Evolutionary conservation across 2,888 invertebrate genomes (phyloP).

Genomic region (Morpho helenor): DNA sequence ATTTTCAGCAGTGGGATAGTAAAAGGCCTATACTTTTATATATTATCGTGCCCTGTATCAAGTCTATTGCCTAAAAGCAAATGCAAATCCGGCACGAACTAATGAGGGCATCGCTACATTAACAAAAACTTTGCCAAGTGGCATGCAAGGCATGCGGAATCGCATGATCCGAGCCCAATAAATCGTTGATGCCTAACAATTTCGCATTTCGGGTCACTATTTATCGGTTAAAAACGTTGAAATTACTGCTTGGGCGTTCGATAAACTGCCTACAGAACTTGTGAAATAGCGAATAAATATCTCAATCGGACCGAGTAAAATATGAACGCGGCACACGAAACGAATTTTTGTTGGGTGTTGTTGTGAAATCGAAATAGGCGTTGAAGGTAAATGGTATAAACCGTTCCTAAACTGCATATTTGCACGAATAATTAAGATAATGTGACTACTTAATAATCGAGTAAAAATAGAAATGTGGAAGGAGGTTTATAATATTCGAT

Average conservation of each 20-base stretch:
- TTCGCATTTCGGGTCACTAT: slow-evolving; percentile 43
- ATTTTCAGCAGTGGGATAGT: too few relatives aligned
- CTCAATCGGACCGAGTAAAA: slow-evolving; percentile 55
- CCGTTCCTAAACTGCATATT: too few relatives aligned
- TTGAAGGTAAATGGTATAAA: slow-evolving; percentile 1
- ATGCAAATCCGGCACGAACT: slow-evolving; percentile 31
- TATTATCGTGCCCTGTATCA: slow-evolving; percentile 14
- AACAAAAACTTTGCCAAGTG: slow-evolving; percentile 31
- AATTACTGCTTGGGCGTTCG: slow-evolving; percentile 37
- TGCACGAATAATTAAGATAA: too few relatives aligned
- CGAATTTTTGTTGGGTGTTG: slow-evolving; percentile 13
- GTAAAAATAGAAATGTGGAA: too few relatives aligned
- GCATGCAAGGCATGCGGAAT: slow-evolving; percentile 33
- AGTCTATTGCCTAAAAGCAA: slow-evolving; percentile 22
- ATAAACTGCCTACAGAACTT: slow-evolving; percentile 54
- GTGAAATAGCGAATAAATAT: slow-evolving; percentile 65
- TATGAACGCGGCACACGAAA: slow-evolving; percentile 54
- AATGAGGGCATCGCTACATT: slow-evolving; percentile 33
- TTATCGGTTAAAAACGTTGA: slow-evolving; percentile 44
- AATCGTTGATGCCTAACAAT: slow-evolving; percentile 50
- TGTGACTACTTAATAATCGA: too few relatives aligned
- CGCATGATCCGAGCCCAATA: slow-evolving; percentile 41
- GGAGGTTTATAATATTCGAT: too few relatives aligned
- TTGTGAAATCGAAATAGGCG: background rate
- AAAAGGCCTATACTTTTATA: slow-evolving; percentile 1